Base-by-base conservation (phyloP, 2,113 vertebrate species). In the Protobothrops mucrosquamatus region DNA sequence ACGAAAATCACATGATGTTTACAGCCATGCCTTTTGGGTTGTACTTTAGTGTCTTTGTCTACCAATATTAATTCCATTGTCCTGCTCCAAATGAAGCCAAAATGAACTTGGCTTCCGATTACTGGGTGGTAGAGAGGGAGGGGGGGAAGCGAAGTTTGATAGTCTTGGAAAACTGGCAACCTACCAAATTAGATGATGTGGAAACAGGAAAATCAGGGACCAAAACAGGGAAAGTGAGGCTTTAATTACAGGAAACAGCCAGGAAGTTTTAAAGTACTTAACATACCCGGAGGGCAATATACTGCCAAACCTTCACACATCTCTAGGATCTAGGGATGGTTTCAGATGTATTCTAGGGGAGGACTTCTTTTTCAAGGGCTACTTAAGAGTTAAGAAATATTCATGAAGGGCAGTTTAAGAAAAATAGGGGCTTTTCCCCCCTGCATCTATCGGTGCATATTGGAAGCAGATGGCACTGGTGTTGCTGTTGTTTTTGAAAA, bases 261-360 rank as follows among this genome's bases (percentile, higher is more conserved):
- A 87, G 92, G 92, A 93, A 90, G 92, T 89, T 93, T 87, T 93
- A 90, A 93, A 93, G 89, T 93, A 93, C 92, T 93, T 93, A 93
- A 87, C 92, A 93, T 90, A 87, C 92, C 92, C 56, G 29, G 74
- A 86, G 89, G 89, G 81, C 92, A 90, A 90, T 93, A 93, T 90
- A 93, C 81, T 93, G n/a, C 89, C 92, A 93, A 90, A 87, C 81
- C 89, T 93, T 93, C 92, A 93, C 92, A 93, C 92, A 93, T 93
- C 74, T 87, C 39, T 43, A 64, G 92, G 89, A 87, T 87, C 81
- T 87, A 48, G 89, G 89, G 89, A 56, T 61, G 90, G 89, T 59
- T 85, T 90, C 88, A 89, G 69, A 93, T 86, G 43, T 93, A 85
- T 23, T n/a, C 22, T 43, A 11, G 7, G 69, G 74, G 86, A 93